These are phyloP conservation scores for Epicampocera succincta DNA, from an alignment of 2,888 invertebrate species.

Conservation along the genomic window DNA sequence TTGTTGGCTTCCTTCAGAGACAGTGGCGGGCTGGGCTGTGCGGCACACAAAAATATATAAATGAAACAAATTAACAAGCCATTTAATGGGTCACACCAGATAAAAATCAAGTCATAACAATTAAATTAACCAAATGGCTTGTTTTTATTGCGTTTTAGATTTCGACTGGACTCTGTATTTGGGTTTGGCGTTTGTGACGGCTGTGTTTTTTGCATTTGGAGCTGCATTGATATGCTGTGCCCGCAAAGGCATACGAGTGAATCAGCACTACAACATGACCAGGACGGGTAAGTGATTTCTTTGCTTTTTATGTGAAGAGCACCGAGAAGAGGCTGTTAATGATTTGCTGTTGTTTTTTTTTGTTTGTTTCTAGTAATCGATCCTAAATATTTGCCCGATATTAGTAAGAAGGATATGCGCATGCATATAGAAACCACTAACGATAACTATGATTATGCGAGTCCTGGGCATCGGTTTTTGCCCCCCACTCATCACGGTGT, in stretches of 20 bases:
- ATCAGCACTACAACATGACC: conserved; percentile 81
- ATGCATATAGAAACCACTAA: conserved; percentile 84
- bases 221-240: conserved; percentile 80
- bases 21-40: conserved; percentile 10
- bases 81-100: conserved; percentile 68
- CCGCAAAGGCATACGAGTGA: conserved; percentile 78
- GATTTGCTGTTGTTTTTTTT: conserved; percentile 38
- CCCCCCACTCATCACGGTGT: conserved; percentile 77
- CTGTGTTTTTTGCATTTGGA: conserved; percentile 80
- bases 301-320: no score
- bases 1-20: conserved; percentile 8
- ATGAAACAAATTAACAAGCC: conserved; percentile 60
- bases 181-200: conserved; percentile 80
- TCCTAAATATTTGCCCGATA: conserved; percentile 92
- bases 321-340: neutral
- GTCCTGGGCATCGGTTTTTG: conserved; percentile 81
- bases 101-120: conserved; percentile 60
- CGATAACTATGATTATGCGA: conserved; percentile 92
- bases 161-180: conserved; percentile 82
- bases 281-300: conserved; percentile 77
- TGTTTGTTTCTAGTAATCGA: conserved; percentile 95
- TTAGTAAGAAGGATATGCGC: conserved; percentile 89
- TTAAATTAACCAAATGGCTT: conserved; percentile 61
- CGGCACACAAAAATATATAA: conserved; percentile 12
- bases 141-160: conserved; percentile 73